phyloP scores from a whole-genome alignment of 2,888 invertebrate genomes.

The Agrotis clavis region DNA sequence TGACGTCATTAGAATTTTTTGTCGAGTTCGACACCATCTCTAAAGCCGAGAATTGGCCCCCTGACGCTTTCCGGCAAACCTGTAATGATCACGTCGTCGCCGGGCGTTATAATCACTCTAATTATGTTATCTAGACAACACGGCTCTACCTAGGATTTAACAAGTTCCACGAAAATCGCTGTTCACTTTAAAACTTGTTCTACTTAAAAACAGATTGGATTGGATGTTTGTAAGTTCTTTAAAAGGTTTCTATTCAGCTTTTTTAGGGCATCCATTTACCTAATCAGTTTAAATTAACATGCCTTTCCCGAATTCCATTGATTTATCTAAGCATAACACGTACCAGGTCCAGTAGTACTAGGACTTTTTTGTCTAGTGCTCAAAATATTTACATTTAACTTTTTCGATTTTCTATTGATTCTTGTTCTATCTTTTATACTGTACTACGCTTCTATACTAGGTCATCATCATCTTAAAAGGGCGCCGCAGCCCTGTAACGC shows the following conservation, averaged over 20 bases:
- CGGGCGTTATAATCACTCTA: constrained; percentile 59
- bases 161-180: constrained; percentile 39
- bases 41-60: no score
- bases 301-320: neutral
- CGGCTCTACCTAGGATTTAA: constrained; percentile 47
- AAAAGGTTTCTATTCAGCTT: neutral
- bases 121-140: constrained; percentile 62
- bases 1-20: no score
- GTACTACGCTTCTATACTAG: no score
- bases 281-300: neutral
- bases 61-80: constrained; percentile 37
- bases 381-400: neutral
- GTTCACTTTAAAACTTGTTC: constrained; percentile 20
- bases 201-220: constrained; percentile 1
- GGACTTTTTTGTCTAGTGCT: neutral
- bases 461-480: no score
- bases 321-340: neutral
- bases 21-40: no score
- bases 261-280: neutral
- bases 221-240: neutral
- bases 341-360: no score
- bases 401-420: neutral
- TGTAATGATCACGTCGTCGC: constrained; percentile 55
- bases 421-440: neutral
- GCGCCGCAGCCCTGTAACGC: no score